Evolutionary conservation across 2,113 vertebrate species (phyloP), one percentile per base, ranked within the genome.

Genomic region (Melanostigma gelatinosum): DNA sequence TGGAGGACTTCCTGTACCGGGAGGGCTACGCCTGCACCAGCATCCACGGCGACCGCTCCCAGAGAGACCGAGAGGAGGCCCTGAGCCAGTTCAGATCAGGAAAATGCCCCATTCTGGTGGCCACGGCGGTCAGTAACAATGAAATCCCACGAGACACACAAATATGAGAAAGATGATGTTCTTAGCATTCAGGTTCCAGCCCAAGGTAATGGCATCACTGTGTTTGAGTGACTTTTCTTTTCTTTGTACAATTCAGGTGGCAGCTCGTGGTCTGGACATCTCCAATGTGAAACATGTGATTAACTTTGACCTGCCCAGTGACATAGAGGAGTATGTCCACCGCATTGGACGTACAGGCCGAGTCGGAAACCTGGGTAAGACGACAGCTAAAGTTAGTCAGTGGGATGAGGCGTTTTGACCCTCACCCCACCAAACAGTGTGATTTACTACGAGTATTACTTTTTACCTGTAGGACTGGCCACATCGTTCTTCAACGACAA

Each of bases 271-370:
- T 82, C 92, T 99, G 88, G 98, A 99, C 87, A 99, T 99, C 85
- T 97, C 96, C 91, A 99, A 99, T 42, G 98, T 99, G 58, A 99
- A 99, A 78, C 98, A 99, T 0, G 97, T 99, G 24, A 99, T 99
- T 81, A 99, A 99, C 93, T 99, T 99, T 1, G 98, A 99, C 88
- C 94, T 99, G 82, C 98, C 98, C 0, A 99, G 97, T 64, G 98
- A 99, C 91, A 99, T 99, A 50, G 98, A 99, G 84, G 98, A 99
- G 87, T 99, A 99, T 0, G 97, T 99, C 18, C 97, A 99, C 88
- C 96, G 98, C 48, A 99, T 99, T 72, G 98, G 98, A n/a, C 97
- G 98, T 87, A 99, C 98, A 1, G 98, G 98, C n/a, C 96, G 98
- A 85, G 98, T 99, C 1, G 98, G 98, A 80, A 99, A 99, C 90